Evolutionary conservation across 2,888 invertebrate genomes (phyloP), one percentile per base, ranked within the genome.

Genomic region (Scotopteryx bipunctaria): DNA sequence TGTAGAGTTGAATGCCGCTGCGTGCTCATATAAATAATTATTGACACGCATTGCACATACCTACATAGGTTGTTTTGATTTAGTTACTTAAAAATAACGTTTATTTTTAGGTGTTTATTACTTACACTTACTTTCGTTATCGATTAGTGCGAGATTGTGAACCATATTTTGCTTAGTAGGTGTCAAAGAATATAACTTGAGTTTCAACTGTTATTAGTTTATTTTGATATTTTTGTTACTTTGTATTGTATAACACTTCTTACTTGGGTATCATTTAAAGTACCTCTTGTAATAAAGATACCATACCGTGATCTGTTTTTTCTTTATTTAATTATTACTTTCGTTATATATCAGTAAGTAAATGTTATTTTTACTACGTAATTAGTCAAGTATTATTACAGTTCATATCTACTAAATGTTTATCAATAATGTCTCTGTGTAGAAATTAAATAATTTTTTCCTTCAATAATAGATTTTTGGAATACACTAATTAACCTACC

Each of bases 221-320:
- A 77, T 80, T 68, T 78, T 78, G 72, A 54, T 56, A 71, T 79
- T 76, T 40, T 82, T 80, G 78, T 82, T 83, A 79, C 73, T 63
- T 67, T 83, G 80, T 84, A 48, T 57, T n/a, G n/a, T n/a, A n/a
- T n/a, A n/a, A 44, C 21, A 53, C 46, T 79, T 76, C 80, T 80
- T 37, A 23, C 66, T 72, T 71, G 59, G 77, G 77, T 81, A 78
- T 79, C 72, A 50, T 73, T 69, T 78, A 73, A 78, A 73, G 47
- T 56, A 59, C 56, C 77, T 77, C 79, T 83, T 84, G 76, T 81
- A 86, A 84, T 85, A 84, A 84, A 85, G 79, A 79, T 83, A 84
- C 76, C 76, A 72, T 81, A 79, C 73, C 70, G 74, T 71, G 61
- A 77, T 71, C 44, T 64, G 63, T 82, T 82, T 82, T 73, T 66